Evolutionary conservation across 2,113 vertebrate genomes (phyloP), one percentile per base, ranked within the genome.

Genomic region (Larimichthys polyactis): DNA sequence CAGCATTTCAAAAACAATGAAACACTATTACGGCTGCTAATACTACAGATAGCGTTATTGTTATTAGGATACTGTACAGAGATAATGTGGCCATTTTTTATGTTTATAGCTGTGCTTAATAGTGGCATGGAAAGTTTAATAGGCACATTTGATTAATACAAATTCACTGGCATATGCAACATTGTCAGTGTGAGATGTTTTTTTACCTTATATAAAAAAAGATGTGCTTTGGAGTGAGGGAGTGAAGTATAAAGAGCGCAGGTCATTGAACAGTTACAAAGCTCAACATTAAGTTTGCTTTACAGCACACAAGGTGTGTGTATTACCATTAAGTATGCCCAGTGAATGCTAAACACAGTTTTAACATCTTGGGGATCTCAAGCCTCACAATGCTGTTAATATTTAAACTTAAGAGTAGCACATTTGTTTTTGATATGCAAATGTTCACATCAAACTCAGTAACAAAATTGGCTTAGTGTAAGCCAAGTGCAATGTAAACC

Each of bases 341-440:
- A 29, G 64, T 71, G 60, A 76, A 80, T 65, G 36, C 64, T 54
- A 71, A 85, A 68, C 51, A 55, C 63, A 17, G 40, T 79, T 71
- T 48, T 51, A 36, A 75, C 44, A 72, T 71, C 65, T 71, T 43
- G n/a, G 11, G 43, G 22, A 83, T 66, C 64, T 64, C 51, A 75
- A 68, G 78, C 49, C 46, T 71, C 76, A 70, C 62, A 27, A 12
- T 27, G 19, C 76, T 62, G 44, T 71, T 76, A 76, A 72, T 85
- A 80, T 85, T 83, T 78, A 71, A 84, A 88, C 83, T 71, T 74
- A 54, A 80, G 84, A 82, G 82, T 80, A 58, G 67, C 36, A 76
- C 40, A 90, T 88, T 79, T 81, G 71, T 83, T 63, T 86, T 86
- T 82, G 49, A 66, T 74, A 15, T 82, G 76, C n/a, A 73, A 67